A percentile compares a stretch with the other conserved stretches of the same genome.
Conservation (phyloP, 2,113 vertebrate genomes). For the Chaetodon auriga region DNA sequence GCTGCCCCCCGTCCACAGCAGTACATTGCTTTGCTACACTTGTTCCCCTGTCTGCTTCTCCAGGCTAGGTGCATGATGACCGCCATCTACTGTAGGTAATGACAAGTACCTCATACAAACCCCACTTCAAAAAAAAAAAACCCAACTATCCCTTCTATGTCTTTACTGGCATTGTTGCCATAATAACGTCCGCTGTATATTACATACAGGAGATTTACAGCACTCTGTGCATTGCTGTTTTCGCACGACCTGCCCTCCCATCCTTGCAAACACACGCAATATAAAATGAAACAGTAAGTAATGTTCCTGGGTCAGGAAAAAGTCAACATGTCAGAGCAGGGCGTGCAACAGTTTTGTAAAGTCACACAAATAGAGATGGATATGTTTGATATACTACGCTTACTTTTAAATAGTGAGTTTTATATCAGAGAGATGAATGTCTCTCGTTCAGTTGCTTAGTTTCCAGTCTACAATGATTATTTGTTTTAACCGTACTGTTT, state of each 20-base stretch:
- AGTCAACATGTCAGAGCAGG: neutral
- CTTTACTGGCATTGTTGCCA: neutral
- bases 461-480: neutral
- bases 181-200: neutral
- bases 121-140: too few relatives aligned
- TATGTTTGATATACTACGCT: neutral
- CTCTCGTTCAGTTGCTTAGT: conserved; percentile 4
- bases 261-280: neutral
- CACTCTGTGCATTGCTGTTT: neutral
- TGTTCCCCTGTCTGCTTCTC: too few relatives aligned
- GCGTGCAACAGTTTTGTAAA: neutral
- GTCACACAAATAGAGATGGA: neutral
- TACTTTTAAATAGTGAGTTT: conserved; percentile 3
- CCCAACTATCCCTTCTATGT: too few relatives aligned
- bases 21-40: too few relatives aligned
- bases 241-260: neutral
- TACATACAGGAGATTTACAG: neutral
- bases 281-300: neutral
- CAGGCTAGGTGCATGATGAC: too few relatives aligned
- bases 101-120: too few relatives aligned
- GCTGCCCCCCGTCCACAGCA: too few relatives aligned
- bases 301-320: neutral
- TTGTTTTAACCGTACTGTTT: neutral
- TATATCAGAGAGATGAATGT: neutral
- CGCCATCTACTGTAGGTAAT: too few relatives aligned